Evolutionary conservation across 2,797 vertebrate genomes (phyloP), one percentile per base, ranked within the genome.

Genomic region (Salarias fasciatus): DNA sequence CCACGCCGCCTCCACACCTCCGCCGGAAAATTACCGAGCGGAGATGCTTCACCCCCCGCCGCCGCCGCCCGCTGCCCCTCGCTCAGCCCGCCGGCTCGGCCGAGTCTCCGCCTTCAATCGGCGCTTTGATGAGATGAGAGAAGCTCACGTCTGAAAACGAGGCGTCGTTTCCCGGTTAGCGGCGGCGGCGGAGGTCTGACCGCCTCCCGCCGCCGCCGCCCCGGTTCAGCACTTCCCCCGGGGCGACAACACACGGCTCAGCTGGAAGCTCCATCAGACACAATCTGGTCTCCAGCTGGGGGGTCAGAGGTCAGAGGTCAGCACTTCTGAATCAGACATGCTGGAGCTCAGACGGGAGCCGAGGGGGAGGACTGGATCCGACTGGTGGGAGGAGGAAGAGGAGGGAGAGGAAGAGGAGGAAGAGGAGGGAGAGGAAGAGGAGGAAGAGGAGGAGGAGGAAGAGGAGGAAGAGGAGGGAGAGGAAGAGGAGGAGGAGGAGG

Each of bases 121-220:
- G 55, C 0, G 14, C 68, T 75, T 75, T 80, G 64, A 80, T 71
- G 58, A 78, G 33, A 28, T 35, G 33, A 35, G 33, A 35, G 9
- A 24, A 35, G 33, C 9, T 9, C 4, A 5, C 2, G 35, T 35
- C 6, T 35, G 6, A 35, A 35, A 35, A 35, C 6, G 72, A 63
- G 46, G 8, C 62, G 48, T 38, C 5, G 47, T 79, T 71, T 83
- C 50, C 69, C 49, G 70, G 36, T 83, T 73, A 70, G 75, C 54
- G 36, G 12, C 68, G 47, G 52, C 6, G 6, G 44, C 51, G 37
- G 43, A 69, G 55, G 50, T 67, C 60, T 44, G 9, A 6, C 30
- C 57, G 7, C 0, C 40, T 74, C 83, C 58, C 36, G 78, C 80
- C 55, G 71, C 63, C 73, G 41, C 59, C 54, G 62, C 42, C 10